Evolutionary conservation across 2,113 vertebrate species (phyloP).

Genomic region (Speoplatyrhinus poulsoni): DNA sequence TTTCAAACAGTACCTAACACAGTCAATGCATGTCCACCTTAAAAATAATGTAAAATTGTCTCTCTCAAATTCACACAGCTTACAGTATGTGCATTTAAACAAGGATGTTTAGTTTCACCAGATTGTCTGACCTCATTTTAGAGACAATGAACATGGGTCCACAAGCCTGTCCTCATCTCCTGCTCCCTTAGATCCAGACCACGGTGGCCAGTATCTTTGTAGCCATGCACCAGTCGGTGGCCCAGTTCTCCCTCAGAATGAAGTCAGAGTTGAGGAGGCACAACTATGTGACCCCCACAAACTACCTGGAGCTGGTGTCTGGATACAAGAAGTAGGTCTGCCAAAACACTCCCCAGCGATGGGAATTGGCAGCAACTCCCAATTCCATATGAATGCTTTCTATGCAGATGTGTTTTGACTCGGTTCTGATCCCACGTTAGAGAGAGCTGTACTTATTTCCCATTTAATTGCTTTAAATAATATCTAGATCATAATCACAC

Average conservation of each 20-base stretch:
- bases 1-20: too few relatives aligned
- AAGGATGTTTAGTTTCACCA: background rate
- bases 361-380: background rate
- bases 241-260: constrained; percentile 82
- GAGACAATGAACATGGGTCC: background rate
- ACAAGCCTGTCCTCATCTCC: background rate
- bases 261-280: constrained; percentile 80
- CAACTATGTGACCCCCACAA: constrained; percentile 89
- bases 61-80: too few relatives aligned
- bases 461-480: too few relatives aligned
- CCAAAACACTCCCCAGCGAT: background rate
- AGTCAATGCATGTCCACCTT: too few relatives aligned
- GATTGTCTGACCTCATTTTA: background rate
- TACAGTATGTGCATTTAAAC: background rate
- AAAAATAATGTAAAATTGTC: too few relatives aligned
- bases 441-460: too few relatives aligned
- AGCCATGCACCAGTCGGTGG: constrained; percentile 87
- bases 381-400: background rate
- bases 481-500: too few relatives aligned
- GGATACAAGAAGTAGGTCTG: constrained; percentile 84
- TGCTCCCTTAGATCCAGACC: constrained; percentile 75
- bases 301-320: constrained; percentile 91
- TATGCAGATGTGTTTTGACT: too few relatives aligned
- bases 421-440: too few relatives aligned
- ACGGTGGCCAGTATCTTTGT: constrained; percentile 86